A percentile compares a stretch with the other conserved stretches of the same genome.
Evolutionary conservation across 2,888 invertebrate genomes (phyloP).

Genomic region (Onchidella celtica): DNA sequence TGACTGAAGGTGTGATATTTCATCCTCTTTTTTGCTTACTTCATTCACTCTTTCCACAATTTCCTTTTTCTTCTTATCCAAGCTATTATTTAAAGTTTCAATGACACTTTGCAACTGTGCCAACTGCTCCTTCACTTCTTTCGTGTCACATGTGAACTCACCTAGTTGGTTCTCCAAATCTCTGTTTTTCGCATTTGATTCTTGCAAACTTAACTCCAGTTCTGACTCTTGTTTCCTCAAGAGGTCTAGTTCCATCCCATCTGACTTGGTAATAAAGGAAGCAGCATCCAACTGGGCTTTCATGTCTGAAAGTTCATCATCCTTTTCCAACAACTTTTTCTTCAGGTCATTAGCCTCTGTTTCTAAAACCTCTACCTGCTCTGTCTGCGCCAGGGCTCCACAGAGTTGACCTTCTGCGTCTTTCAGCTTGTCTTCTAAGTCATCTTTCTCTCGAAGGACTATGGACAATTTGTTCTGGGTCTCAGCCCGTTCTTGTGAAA

Average conservation of each 20-base stretch:
- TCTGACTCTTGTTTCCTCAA: conserved; percentile 37
- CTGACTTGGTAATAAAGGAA: neutral
- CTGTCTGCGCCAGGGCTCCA: neutral
- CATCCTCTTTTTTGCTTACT: conserved; percentile 56
- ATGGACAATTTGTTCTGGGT: conserved; percentile 32
- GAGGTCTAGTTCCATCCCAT: conserved; percentile 5
- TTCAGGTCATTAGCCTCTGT: neutral
- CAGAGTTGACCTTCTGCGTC: conserved; percentile 6
- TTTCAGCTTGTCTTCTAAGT: conserved; percentile 15
- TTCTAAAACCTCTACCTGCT: neutral
- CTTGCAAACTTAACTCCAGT: conserved; percentile 9
- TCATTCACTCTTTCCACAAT: conserved; percentile 53
- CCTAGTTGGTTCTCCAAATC: conserved; percentile 34
- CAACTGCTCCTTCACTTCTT: conserved; percentile 43
- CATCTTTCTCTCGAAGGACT: conserved; percentile 3
- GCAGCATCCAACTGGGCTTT: conserved; percentile 1
- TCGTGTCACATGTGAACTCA: conserved; percentile 39
- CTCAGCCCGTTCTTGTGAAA: conserved; percentile 35
- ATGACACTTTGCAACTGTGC: conserved; percentile 39
- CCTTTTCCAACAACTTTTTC: conserved; percentile 16
- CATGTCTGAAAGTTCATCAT: conserved; percentile 32
- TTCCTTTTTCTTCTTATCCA: conserved; percentile 47
- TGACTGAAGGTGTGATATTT: conserved; percentile 49
- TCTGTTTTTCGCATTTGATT: conserved; percentile 20
- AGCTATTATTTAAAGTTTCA: conserved; percentile 31